phyloP scores from a whole-genome alignment of 2,113 vertebrate genomes.

The Periophthalmodon schlosseri region DNA sequence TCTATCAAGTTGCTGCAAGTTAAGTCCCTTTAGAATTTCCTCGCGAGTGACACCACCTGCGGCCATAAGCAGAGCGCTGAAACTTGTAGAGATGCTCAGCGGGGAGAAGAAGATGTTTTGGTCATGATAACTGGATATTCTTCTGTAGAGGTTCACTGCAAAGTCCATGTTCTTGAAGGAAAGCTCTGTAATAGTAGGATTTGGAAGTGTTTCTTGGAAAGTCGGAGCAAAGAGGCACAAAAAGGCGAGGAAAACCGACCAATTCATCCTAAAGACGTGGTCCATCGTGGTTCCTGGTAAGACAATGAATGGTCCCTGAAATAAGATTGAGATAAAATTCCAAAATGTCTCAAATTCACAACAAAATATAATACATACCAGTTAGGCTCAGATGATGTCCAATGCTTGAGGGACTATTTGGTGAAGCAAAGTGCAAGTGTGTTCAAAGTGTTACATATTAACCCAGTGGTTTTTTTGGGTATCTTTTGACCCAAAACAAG shows the following conservation, averaged over 20 bases:
- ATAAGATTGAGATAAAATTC: neutral
- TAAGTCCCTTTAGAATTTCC: conserved; percentile 79
- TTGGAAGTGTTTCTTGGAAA: conserved; percentile 29
- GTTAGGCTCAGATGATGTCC: conserved; percentile 36
- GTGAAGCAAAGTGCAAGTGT: conserved; percentile 81
- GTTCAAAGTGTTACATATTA: conserved; percentile 75
- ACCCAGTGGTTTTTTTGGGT: conserved; percentile 44
- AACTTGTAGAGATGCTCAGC: conserved; percentile 79
- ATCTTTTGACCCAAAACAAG: neutral
- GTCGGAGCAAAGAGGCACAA: conserved; percentile 42
- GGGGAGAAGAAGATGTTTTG: conserved; percentile 89
- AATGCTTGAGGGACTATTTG: conserved; percentile 65
- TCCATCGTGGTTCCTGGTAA: conserved; percentile 6
- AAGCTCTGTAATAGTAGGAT: conserved; percentile 73
- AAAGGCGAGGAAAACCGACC: conserved; percentile 47
- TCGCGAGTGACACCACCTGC: conserved; percentile 73
- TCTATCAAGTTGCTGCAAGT: conserved; percentile 69
- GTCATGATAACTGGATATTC: conserved; percentile 83
- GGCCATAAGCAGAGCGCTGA: conserved; percentile 79
- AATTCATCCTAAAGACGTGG: conserved; percentile 50
- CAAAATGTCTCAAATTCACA: neutral
- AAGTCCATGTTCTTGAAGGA: conserved; percentile 83
- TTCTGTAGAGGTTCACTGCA: conserved; percentile 88
- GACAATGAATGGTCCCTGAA: conserved; percentile 30
- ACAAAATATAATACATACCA: conserved; percentile 56